Evolutionary conservation across 1,140 invertebrate genomes (phyloP), one percentile per base, ranked within the genome.

Genomic region (Nautilus pompilius): DNA sequence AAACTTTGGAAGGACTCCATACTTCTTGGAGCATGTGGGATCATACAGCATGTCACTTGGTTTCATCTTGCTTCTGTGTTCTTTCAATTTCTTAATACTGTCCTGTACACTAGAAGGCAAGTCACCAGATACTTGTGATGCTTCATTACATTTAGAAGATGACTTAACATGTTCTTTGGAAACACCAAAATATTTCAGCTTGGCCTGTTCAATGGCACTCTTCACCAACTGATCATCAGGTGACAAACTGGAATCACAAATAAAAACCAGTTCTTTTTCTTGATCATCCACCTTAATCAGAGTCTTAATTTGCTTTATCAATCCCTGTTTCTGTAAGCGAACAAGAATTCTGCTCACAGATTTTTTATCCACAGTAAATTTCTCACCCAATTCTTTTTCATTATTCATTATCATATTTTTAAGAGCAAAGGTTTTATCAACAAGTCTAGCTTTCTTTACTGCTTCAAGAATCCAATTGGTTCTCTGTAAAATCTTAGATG

Each of bases 1-100:
- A 68, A 91, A 90, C 78, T 91, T 92, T 0, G 90, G 90, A 29
- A 83, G 80, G 30, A 84, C 84, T 4, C 86, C 86, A 72, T 86
- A 86, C 32, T 77, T 41, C 58, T 66, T 68, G n/a, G 68, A 69
- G 33, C 41, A 49, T 29, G 46, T 49, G 64, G 71, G 60, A 20
- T 62, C 62, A 53, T 58, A 57, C 41, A 13, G 29, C 24, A 34
- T 45, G 26, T 58, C 28, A 49, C 36, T 48, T n/a, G 24, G 29
- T 26, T 28, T 28, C 22, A 30, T 17, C 15, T 17, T 28, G 26
- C 46, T 30, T 10, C 26, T 29, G 22, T 33, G 29, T 15, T 41
- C 60, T 34, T 51, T 10, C 17, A 34, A 20, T 17, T 54, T 24
- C n/a, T 30, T 20, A 26, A 34, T 17, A n/a, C 24, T 45, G 17